Evolutionary conservation across 2,113 vertebrate species (phyloP), one percentile per base, ranked within the genome.

Genomic region (Dipodomys merriami): DNA sequence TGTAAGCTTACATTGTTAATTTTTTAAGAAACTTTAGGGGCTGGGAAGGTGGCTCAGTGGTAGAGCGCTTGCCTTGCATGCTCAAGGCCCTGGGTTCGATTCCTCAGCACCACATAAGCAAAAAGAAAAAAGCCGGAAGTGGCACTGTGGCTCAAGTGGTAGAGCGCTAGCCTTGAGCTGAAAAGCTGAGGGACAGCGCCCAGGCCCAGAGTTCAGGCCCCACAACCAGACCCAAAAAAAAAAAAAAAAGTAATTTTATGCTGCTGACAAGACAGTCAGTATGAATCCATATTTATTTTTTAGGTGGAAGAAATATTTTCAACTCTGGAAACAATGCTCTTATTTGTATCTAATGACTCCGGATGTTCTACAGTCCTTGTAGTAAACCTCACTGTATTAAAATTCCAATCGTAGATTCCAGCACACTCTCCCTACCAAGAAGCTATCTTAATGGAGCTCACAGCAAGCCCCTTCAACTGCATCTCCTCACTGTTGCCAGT

Each of bases 401-500:
- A 83, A 62, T 86, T 74, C 88, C 72, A 29, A 0, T 85, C 62
- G 0, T 4, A 20, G 39, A 65, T 19, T 30, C 44, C 65, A 65
- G 39, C 0, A 12, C 16, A 33, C 53, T 29, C 30, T 74, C 8
- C 30, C 71, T 27, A 65, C 74, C 30, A 69, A 29, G 46, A 83
- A 35, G 53, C 8, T 67, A 19, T 9, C 0, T 29, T 93, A 44
- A 62, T 71, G 29, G 74, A 87, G 49, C 44, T 94, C 13, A 15
- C 7, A 6, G 82, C 60, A 1, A 20, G 22, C 16, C 53, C 12
- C 49, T 33, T 35, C 69, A 73, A 49, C 30, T 57, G 6, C 49
- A n/a, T 68, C 92, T 91, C 76, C n/a, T 65, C 72, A 81, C 82
- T 5, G 25, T 46, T 93, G 83, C 83, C 93, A 73, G 82, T 89